Evolutionary conservation across 1,140 invertebrate genomes (phyloP).

Genomic region (Plodia interpunctella): DNA sequence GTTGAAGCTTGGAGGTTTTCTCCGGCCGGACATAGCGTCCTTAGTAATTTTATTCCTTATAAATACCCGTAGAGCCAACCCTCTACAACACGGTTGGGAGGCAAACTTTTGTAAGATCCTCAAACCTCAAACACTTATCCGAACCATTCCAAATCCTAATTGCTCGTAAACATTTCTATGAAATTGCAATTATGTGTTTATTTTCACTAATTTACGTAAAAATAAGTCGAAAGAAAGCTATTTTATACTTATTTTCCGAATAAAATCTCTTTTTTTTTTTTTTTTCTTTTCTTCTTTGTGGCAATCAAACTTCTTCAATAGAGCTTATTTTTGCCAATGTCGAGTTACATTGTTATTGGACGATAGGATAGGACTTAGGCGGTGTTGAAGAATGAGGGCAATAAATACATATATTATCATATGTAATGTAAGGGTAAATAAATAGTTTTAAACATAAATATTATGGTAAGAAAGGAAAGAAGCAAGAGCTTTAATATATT

Average conservation of each 20-base stretch:
- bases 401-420: too few species aligned
- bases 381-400: too few species aligned
- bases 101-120: not conserved
- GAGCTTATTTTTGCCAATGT: too few species aligned
- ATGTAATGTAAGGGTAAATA: too few species aligned
- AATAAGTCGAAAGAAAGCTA: not conserved
- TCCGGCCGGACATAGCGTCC: slow-evolving; percentile 49
- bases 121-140: not conserved
- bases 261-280: not conserved
- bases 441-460: too few species aligned
- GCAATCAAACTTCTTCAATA: too few species aligned
- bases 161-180: not conserved
- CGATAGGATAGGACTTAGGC: too few species aligned
- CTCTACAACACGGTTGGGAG: not conserved
- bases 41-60: not conserved
- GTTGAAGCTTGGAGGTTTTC: slow-evolving; percentile 49
- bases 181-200: not conserved
- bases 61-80: not conserved
- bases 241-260: not conserved
- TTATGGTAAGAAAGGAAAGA: too few species aligned
- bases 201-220: not conserved
- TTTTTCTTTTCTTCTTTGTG: too few species aligned
- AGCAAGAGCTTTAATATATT: too few species aligned
- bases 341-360: too few species aligned
- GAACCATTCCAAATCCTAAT: not conserved